Percentiles rank a stretch among this genome's conserved stretches.
phyloP scores from a whole-genome alignment of 2,797 vertebrate species.

The Paguma larvata region DNA sequence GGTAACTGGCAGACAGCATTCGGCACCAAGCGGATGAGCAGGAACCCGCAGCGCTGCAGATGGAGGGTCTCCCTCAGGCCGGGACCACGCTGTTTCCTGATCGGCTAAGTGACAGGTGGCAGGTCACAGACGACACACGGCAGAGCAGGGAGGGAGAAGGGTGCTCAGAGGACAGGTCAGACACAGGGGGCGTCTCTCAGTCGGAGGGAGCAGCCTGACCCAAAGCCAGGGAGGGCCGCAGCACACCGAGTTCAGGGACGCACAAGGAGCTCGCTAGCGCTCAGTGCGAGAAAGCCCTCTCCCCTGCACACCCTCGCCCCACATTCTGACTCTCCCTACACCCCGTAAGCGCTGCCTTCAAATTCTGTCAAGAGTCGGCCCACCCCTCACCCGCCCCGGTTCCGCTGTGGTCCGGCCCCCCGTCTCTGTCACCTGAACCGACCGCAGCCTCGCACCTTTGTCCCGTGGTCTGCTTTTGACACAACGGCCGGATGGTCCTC shows the following conservation, averaged over 20 bases:
- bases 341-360: accelerated
- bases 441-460: neutral
- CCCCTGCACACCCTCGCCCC: neutral
- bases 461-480: neutral
- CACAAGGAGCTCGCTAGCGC: accelerated
- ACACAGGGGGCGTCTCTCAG: neutral
- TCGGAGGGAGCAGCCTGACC: neutral
- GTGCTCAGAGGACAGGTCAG: neutral
- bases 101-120: neutral
- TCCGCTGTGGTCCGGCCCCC: neutral
- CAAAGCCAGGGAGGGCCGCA: neutral
- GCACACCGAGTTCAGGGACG: neutral
- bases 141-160: neutral
- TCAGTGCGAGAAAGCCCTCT: neutral
- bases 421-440: neutral
- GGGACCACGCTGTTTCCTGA: neutral
- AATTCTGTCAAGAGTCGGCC: neutral
- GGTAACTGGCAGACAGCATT: neutral
- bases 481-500: neutral
- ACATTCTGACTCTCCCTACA: neutral
- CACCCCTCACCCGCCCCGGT: neutral
- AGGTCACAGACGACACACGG: neutral
- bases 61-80: neutral
- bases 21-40: neutral
- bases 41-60: neutral